Evolutionary conservation across 2,888 invertebrate genomes (phyloP).

Genomic region (Xiphydria camelus): DNA sequence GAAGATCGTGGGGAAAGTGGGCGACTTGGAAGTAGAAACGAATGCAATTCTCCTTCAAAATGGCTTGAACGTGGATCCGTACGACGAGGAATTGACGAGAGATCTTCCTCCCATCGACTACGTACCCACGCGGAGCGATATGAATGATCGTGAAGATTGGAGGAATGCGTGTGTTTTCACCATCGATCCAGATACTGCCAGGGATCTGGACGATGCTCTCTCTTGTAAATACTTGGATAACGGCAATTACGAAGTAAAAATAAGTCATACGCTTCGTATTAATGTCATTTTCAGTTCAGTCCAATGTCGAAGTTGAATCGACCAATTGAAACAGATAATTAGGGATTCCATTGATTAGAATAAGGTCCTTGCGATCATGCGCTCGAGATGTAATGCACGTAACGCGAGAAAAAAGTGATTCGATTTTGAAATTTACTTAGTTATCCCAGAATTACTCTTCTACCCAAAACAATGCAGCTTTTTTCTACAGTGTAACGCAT

Average conservation of each 20-base stretch:
- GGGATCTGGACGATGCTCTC: slow-evolving; percentile 93
- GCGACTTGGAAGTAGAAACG: slow-evolving; percentile 78
- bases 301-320: no score
- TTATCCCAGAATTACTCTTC: no score
- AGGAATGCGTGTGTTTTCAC: slow-evolving; percentile 83
- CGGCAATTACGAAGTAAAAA: slow-evolving; percentile 68
- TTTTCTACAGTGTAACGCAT: no score
- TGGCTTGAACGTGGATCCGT: slow-evolving; percentile 75
- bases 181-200: slow-evolving; percentile 89
- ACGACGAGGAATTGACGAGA: slow-evolving; percentile 65
- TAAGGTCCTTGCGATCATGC: no score
- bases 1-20: slow-evolving; percentile 73
- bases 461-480: no score
- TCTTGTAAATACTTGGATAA: slow-evolving; percentile 75
- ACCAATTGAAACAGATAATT: no score
- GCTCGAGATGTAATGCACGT: no score
- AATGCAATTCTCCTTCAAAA: slow-evolving; percentile 79
- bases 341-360: no score
- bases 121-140: slow-evolving; percentile 59
- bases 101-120: slow-evolving; percentile 44
- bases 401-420: no score
- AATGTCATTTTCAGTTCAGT: no score
- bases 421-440: no score
- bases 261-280: no score
- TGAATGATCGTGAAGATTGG: slow-evolving; percentile 64